Evolutionary conservation across 2,113 vertebrate species (phyloP).

Genomic region (Salvelinus fontinalis): DNA sequence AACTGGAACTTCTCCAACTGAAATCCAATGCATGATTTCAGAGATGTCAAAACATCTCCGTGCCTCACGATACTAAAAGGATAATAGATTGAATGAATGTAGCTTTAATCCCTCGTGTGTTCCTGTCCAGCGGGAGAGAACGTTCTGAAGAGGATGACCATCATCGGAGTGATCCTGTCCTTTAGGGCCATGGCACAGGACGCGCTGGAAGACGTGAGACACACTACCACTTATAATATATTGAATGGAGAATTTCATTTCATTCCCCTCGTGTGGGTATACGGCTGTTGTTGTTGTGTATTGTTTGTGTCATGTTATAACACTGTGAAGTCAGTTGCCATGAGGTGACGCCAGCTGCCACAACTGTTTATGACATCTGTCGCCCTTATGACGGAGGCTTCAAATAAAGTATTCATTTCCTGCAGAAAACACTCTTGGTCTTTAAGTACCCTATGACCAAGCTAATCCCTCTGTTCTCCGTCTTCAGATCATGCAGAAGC

Average conservation of each 20-base stretch:
- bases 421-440: too few species aligned
- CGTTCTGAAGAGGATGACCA: conserved; percentile 91
- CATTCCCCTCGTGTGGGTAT: neutral
- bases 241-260: neutral
- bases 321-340: too few species aligned
- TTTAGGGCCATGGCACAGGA: conserved; percentile 86
- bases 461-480: neutral
- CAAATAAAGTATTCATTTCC: too few species aligned
- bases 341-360: too few species aligned
- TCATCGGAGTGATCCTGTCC: conserved; percentile 91
- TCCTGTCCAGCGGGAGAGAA: conserved; percentile 81
- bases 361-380: too few species aligned
- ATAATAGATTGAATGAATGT: neutral
- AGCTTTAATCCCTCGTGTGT: neutral
- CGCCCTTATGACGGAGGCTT: too few species aligned
- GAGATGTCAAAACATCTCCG: too few species aligned
- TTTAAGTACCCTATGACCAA: too few species aligned
- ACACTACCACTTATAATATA: neutral
- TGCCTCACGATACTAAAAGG: too few species aligned
- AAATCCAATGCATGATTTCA: too few species aligned
- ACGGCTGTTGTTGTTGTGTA: neutral
- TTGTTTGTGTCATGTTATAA: neutral
- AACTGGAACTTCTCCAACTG: too few species aligned
- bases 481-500: conserved; percentile 77
- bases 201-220: conserved; percentile 82